These are phyloP conservation scores for Pissodes strobi DNA, from an alignment of 1,140 invertebrate genomes.

Conservation along the genomic window DNA sequence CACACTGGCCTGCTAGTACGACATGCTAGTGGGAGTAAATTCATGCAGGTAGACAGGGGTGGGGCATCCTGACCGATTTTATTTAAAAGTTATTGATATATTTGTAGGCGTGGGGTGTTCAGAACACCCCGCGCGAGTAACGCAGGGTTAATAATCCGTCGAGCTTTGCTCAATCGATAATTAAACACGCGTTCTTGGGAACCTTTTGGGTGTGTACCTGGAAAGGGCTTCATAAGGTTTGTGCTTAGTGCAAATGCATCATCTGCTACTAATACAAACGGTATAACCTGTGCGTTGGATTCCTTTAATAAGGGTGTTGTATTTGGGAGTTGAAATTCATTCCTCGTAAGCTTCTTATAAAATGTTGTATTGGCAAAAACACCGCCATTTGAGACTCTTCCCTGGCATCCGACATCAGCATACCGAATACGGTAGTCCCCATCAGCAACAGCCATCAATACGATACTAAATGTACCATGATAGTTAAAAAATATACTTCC, in stretches of 20 bases:
- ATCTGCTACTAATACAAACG: slow-evolving; percentile 17
- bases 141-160: too few relatives aligned
- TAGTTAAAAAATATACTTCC: slow-evolving; percentile 55
- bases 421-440: slow-evolving; percentile 51
- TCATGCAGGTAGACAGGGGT: too few relatives aligned
- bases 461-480: slow-evolving; percentile 52
- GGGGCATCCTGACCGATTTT: too few relatives aligned
- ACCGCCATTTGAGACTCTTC: slow-evolving; percentile 50
- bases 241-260: slow-evolving; percentile 19
- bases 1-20: too few relatives aligned
- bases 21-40: too few relatives aligned
- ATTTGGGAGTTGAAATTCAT: not conserved
- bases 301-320: not conserved
- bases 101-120: too few relatives aligned
- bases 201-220: slow-evolving; percentile 12
- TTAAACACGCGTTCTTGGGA: slow-evolving; percentile 16
- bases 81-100: too few relatives aligned
- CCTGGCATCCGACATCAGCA: slow-evolving; percentile 47
- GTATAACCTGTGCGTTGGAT: not conserved
- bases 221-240: slow-evolving; percentile 25
- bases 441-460: slow-evolving; percentile 54
- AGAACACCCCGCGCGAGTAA: too few relatives aligned
- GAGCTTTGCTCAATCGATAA: slow-evolving; percentile 4
- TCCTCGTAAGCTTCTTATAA: slow-evolving; percentile 6
- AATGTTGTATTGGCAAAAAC: slow-evolving; percentile 31